Percentiles rank a stretch among this genome's conserved stretches.
These are phyloP conservation scores for Matsumurasca onukii DNA, from an alignment of 1,140 invertebrate genomes.

Conservation along the genomic window DNA sequence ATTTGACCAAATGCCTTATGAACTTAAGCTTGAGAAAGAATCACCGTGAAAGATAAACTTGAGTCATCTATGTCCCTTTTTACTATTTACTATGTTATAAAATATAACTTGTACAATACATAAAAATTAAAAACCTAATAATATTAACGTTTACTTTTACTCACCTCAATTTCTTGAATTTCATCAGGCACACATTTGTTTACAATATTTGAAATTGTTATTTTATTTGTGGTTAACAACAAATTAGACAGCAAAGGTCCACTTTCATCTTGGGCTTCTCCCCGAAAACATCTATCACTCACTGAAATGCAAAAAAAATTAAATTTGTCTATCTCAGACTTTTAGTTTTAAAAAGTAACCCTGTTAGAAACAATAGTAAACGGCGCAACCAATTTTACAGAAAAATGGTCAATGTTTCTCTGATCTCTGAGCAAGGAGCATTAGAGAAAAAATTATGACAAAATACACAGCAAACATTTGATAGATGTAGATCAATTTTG, in stretches of 20 bases:
- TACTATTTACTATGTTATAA: not conserved
- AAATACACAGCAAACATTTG: not conserved
- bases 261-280: slow-evolving; percentile 57
- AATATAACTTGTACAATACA: not conserved
- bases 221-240: slow-evolving; percentile 45
- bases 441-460: not conserved
- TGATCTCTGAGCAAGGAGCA: not conserved
- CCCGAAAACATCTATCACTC: slow-evolving; percentile 63
- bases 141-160: not conserved
- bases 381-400: not conserved
- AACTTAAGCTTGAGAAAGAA: too few relatives aligned
- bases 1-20: not conserved
- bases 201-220: slow-evolving; percentile 42
- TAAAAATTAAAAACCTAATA: not conserved
- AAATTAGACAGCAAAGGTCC: slow-evolving; percentile 53
- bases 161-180: slow-evolving; percentile 30
- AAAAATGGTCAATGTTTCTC: not conserved
- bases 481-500: too few relatives aligned
- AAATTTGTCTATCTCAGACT: not conserved
- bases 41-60: too few relatives aligned
- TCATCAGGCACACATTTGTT: slow-evolving; percentile 53
- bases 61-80: not conserved
- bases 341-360: not conserved
- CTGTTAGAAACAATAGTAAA: not conserved
- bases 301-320: slow-evolving; percentile 48